Base-by-base conservation (phyloP, 1,140 invertebrate genomes). In the Drosophila nigrodunni region DNA sequence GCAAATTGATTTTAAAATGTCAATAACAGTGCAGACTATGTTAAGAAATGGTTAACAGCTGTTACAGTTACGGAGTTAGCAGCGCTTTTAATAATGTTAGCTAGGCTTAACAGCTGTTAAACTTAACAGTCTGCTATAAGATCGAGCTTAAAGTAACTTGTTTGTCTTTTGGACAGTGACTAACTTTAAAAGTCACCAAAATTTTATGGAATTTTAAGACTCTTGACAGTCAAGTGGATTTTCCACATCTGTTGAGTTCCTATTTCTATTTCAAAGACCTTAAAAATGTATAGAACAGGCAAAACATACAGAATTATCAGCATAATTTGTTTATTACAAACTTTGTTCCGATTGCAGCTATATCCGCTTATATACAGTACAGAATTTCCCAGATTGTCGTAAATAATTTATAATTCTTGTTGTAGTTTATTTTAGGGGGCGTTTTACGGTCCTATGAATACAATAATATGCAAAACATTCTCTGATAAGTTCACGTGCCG, bases 401-500 rank as follows among this genome's bases (percentile, higher is more conserved):
- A 37, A 55, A 55, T 55, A 10, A n/a, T 46, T 66, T 30, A 6
- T 30, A 30, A 5, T 30, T 4, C 3, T 30, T 30, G 3, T 30
- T 30, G 25, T 30, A 30, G 3, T 30, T 4, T 30, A 2, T 30
- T 30, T 30, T 66, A 66, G 43, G 62, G 62, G 62, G 62, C 62
- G 62, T 66, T 44, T 30, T 55, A 30, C 39, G 6, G 34, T 8
- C 52, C 9, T 35, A 57, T n/a, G 21, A 57, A 41, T 41, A 41
- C 4, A 41, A 41, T 21, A 41, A 57, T 39, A 41, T 39, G 15
- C 39, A 57, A 35, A 57, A 21, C 35, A 39, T 57, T 67, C 8
- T 13, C 11, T 54, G 46, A 60, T 59, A 59, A 57, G 10, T 67
- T 44, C 10, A 46, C 21, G 39, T 46, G 44, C 43, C 35, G 55